A percentile compares a stretch with the other conserved stretches of the same genome.
phyloP scores from a whole-genome alignment of 2,113 vertebrate genomes.

The Okapia johnstoni region DNA sequence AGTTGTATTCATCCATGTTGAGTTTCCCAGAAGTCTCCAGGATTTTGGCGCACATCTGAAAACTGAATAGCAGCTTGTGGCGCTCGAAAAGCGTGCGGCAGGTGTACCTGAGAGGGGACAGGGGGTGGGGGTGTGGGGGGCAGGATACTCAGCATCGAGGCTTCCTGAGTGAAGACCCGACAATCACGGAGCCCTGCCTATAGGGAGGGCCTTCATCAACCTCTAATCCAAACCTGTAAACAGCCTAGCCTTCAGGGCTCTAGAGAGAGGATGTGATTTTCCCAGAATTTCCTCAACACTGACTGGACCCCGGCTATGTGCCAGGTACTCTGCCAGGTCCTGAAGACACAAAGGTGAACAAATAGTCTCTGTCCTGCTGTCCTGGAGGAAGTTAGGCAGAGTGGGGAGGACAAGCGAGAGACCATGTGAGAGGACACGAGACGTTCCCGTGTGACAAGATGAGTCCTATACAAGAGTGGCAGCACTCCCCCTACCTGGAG shows the following conservation, averaged over 20 bases:
- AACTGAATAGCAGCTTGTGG: conserved; percentile 93
- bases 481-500: background rate
- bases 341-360: background rate
- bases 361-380: background rate
- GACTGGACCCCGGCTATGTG: background rate
- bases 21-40: conserved; percentile 87
- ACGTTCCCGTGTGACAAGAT: background rate
- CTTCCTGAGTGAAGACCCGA: background rate
- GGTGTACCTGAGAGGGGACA: conserved; percentile 80
- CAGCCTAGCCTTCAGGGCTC: background rate
- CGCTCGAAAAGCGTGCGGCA: conserved; percentile 90
- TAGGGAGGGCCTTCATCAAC: background rate
- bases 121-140: too few species aligned
- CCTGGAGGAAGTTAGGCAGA: background rate
- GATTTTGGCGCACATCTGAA: conserved; percentile 92
- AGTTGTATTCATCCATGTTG: conserved; percentile 90
- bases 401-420: background rate
- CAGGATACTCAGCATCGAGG: too few species aligned
- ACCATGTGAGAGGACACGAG: background rate
- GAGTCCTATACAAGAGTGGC: background rate
- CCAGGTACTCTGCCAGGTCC: background rate
- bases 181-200: background rate
- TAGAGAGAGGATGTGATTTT: background rate
- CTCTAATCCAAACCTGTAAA: background rate
- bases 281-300: background rate